Evolutionary conservation across 2,888 invertebrate genomes (phyloP).

Genomic region (Hirtodrosophila cameraria): DNA sequence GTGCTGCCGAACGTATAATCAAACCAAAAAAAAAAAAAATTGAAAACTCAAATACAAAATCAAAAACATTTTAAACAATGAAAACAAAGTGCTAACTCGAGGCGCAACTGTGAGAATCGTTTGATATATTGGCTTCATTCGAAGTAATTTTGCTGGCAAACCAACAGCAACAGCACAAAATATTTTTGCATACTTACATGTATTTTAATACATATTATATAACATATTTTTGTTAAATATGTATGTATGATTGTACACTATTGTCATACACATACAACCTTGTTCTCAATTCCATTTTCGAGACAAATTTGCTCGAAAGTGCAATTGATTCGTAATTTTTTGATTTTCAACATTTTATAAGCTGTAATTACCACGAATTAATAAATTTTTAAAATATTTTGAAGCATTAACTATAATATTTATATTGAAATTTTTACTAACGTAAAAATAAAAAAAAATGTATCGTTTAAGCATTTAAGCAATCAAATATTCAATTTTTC

Average conservation of each 20-base stretch:
- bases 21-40: slow-evolving; percentile 25
- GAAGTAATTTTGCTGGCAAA: slow-evolving; percentile 26
- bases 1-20: slow-evolving; percentile 53
- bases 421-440: no score
- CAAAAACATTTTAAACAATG: slow-evolving; percentile 8
- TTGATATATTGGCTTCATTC: slow-evolving; percentile 53
- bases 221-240: no score
- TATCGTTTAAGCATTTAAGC: no score
- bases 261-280: slow-evolving; percentile 1
- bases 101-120: slow-evolving; percentile 67
- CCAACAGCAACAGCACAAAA: slow-evolving; percentile 8
- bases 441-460: no score
- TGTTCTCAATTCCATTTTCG: background rate
- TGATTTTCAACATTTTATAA: no score
- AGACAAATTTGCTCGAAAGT: background rate
- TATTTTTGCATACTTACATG: background rate
- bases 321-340: no score
- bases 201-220: slow-evolving; percentile 11
- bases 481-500: no score
- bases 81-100: slow-evolving; percentile 28
- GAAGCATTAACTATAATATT: no score
- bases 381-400: no score
- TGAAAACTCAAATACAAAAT: slow-evolving; percentile 1
- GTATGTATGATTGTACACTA: slow-evolving; percentile 5
- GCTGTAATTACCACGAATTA: background rate